Conservation (phyloP, 2,888 invertebrate species). For the Chelonus formosanus region DNA sequence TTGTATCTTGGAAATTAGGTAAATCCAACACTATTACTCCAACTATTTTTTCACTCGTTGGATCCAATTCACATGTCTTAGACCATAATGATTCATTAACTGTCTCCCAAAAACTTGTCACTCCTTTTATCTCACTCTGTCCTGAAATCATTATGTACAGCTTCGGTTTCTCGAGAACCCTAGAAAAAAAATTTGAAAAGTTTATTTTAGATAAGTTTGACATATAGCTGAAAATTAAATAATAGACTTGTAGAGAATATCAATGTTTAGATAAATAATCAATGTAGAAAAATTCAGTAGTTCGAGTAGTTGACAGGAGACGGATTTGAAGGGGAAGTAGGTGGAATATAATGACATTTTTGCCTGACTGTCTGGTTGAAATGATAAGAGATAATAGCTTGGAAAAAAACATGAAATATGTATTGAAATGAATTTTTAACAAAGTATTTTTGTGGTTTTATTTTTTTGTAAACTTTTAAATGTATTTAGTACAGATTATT, state of each 20-base stretch:
- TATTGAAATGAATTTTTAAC: not conserved
- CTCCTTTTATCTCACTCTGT: constrained; percentile 45
- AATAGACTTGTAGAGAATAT: too few species aligned
- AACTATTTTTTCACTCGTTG: constrained; percentile 37
- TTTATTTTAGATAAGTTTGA: too few species aligned
- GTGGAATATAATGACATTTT: not conserved
- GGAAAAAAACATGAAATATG: not conserved
- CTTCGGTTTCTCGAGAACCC: constrained; percentile 45
- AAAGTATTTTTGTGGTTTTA: not conserved
- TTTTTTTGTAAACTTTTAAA: too few species aligned
- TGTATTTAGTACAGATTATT: too few species aligned
- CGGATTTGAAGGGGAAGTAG: not conserved
- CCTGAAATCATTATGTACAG: constrained; percentile 45
- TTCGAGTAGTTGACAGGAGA: not conserved
- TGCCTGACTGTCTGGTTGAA: not conserved
- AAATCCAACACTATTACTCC: constrained; percentile 53
- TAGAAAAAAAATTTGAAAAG: constrained; percentile 37
- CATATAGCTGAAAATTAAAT: too few species aligned
- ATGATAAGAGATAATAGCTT: not conserved
- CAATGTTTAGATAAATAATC: too few species aligned
- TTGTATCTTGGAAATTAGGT: constrained; percentile 48
- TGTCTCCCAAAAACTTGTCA: constrained; percentile 52
- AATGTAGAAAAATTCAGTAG: too few species aligned
- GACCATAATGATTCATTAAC: constrained; percentile 44
- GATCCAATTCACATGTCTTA: constrained; percentile 42